Percentiles rank a stretch among this genome's conserved stretches.
phyloP scores from a whole-genome alignment of 2,888 invertebrate species.

The Nomada ruficornis region DNA sequence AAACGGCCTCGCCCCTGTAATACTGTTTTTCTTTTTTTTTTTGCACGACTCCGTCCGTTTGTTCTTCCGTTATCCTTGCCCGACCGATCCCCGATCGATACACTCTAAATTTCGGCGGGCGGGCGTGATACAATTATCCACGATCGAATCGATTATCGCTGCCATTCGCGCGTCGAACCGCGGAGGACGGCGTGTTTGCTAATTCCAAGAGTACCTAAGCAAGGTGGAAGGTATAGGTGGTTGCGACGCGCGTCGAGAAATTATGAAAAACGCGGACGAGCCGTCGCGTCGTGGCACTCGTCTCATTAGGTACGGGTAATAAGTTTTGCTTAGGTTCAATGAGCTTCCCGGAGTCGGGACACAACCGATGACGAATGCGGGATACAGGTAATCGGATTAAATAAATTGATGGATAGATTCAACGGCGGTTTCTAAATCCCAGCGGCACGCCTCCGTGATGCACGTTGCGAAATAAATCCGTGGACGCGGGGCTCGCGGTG shows the following conservation, averaged over 20 bases:
- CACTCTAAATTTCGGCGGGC: conserved; percentile 15
- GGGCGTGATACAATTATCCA: conserved; percentile 32
- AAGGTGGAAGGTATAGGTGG: not conserved
- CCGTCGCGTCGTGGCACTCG: not conserved
- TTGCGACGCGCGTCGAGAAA: not conserved
- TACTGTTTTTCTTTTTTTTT: conserved; percentile 23
- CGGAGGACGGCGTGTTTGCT: not conserved
- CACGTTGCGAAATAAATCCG: conserved; percentile 79
- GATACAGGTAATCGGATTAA: conserved; percentile 80
- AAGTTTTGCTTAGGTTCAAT: conserved; percentile 54
- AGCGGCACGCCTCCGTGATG: conserved; percentile 70
- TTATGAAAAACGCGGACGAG: not conserved
- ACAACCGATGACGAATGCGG: conserved; percentile 77
- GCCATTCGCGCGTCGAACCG: not conserved
- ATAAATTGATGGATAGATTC: conserved; percentile 80
- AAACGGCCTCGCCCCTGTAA: conserved; percentile 65
- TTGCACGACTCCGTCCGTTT: conserved; percentile 2
- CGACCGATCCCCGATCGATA: not conserved
- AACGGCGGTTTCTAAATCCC: conserved; percentile 73
- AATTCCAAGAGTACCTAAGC: not conserved
- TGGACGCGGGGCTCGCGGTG: conserved; percentile 6
- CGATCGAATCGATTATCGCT: conserved; percentile 1
- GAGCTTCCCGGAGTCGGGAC: conserved; percentile 24
- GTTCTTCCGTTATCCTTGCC: not conserved
- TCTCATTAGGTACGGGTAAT: conserved; percentile 17